Percentiles rank a stretch among this genome's conserved stretches.
Evolutionary conservation across 1,140 invertebrate species (phyloP).

Genomic region (Contarinia nasturtii): DNA sequence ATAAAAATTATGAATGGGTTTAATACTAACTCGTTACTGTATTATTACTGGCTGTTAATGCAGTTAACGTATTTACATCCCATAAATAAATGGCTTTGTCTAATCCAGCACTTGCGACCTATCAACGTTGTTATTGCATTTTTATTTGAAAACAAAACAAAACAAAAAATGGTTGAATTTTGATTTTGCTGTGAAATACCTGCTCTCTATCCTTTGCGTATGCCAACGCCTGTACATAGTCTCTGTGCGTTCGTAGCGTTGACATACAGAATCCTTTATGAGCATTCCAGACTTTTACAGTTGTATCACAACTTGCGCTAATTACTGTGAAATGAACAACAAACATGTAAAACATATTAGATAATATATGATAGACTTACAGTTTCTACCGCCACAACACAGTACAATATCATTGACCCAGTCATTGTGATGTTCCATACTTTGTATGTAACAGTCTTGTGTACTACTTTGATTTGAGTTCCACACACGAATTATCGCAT

Average conservation of each 20-base stretch:
- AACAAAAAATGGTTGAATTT: not conserved
- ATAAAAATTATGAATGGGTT: no score
- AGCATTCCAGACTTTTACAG: slow-evolving; percentile 99
- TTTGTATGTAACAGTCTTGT: slow-evolving; percentile 73
- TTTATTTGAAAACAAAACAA: no score
- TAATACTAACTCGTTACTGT: slow-evolving; percentile 80
- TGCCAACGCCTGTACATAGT: slow-evolving; percentile 95
- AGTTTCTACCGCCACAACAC: slow-evolving; percentile 88
- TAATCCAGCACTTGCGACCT: slow-evolving; percentile 88
- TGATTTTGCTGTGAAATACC: slow-evolving; percentile 7
- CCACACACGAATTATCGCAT: slow-evolving; percentile 97
- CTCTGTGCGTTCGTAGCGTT: slow-evolving; percentile 90
- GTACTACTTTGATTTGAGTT: slow-evolving; percentile 38
- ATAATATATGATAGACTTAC: slow-evolving; percentile 34
- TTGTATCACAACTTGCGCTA: slow-evolving; percentile 96
- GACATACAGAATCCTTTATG: slow-evolving; percentile 99
- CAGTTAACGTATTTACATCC: slow-evolving; percentile 97
- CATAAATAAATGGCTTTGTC: slow-evolving; percentile 95
- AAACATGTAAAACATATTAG: not conserved
- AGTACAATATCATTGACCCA: slow-evolving; percentile 99
- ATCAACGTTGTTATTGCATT: no score
- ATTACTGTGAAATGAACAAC: slow-evolving; percentile 67
- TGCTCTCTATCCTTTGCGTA: slow-evolving; percentile 97
- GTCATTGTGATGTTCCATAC: slow-evolving; percentile 96
- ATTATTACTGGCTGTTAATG: slow-evolving; percentile 93